Conservation (phyloP, 53 echinoderm and acorn worm genomes). For the Holothuria leucospilota region DNA sequence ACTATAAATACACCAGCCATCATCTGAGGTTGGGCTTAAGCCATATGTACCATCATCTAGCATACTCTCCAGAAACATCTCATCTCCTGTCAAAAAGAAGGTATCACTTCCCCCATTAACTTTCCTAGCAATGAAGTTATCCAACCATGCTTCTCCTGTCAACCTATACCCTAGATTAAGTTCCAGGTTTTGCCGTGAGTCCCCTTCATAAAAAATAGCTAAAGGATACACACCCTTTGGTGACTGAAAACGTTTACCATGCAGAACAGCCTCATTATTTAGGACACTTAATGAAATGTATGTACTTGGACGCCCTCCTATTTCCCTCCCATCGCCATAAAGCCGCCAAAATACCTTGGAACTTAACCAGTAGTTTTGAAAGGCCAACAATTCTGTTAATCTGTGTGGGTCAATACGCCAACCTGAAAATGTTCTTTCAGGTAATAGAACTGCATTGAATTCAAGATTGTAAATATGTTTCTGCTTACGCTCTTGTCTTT, state of each 20-base stretch:
- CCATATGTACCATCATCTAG: conserved; percentile 11
- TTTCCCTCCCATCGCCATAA: no score
- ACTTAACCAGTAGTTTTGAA: no score
- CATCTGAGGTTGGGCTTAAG: neutral
- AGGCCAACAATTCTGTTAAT: no score
- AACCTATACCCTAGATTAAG: conserved; percentile 16
- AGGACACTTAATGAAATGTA: no score
- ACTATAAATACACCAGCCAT: conserved; percentile 20
- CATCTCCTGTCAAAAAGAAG: conserved; percentile 14
- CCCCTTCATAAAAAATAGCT: no score
- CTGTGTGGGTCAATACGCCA: no score
- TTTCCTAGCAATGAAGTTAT: neutral
- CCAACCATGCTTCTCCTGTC: neutral
- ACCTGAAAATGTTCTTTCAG: no score
- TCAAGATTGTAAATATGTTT: no score
- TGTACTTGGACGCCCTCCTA: no score
- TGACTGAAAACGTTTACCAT: conserved; percentile 10
- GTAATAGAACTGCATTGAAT: no score
- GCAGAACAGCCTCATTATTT: neutral
- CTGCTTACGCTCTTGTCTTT: no score
- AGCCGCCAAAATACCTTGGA: no score
- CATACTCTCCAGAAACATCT: conserved; percentile 15
- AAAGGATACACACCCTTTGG: neutral
- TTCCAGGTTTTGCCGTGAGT: neutral
- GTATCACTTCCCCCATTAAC: neutral